Evolutionary conservation across 1,140 invertebrate genomes (phyloP).

Genomic region (Cydia amplana): DNA sequence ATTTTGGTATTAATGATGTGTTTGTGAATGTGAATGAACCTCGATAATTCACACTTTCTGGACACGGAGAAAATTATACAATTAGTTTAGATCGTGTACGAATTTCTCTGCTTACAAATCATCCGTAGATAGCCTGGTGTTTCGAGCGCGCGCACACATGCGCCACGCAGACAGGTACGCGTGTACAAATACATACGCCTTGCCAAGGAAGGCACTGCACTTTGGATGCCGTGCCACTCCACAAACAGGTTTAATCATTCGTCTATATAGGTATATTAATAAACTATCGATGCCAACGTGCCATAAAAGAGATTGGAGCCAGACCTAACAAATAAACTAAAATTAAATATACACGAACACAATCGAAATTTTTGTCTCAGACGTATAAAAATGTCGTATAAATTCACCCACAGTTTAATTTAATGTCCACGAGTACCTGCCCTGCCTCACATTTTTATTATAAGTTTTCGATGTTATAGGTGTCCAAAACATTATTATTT

Average conservation of each 20-base stretch:
- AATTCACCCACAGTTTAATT: conserved; percentile 79
- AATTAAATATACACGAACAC: conserved; percentile 78
- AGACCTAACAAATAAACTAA: conserved; percentile 76
- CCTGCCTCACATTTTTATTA: conserved; percentile 69
- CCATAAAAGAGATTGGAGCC: conserved; percentile 71
- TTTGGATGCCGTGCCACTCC: conserved; percentile 25
- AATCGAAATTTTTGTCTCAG: conserved; percentile 79
- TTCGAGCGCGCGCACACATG: background rate
- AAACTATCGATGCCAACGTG: conserved; percentile 71
- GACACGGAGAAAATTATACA: background rate
- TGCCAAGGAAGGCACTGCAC: conserved; percentile 2
- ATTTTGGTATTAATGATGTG: background rate
- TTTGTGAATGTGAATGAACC: background rate
- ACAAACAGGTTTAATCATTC: conserved; percentile 67
- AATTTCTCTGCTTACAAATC: conserved; percentile 14
- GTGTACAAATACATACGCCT: too few species aligned
- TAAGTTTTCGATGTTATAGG: conserved; percentile 73
- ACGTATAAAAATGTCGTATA: conserved; percentile 79
- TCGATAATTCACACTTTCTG: background rate
- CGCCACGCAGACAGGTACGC: background rate
- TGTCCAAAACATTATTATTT: conserved; percentile 73
- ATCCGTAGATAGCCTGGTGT: background rate
- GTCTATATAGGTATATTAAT: conserved; percentile 73
- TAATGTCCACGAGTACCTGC: conserved; percentile 77
- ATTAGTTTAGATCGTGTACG: background rate